Conservation (phyloP, 2,888 invertebrate genomes). For the Volucella zonaria region DNA sequence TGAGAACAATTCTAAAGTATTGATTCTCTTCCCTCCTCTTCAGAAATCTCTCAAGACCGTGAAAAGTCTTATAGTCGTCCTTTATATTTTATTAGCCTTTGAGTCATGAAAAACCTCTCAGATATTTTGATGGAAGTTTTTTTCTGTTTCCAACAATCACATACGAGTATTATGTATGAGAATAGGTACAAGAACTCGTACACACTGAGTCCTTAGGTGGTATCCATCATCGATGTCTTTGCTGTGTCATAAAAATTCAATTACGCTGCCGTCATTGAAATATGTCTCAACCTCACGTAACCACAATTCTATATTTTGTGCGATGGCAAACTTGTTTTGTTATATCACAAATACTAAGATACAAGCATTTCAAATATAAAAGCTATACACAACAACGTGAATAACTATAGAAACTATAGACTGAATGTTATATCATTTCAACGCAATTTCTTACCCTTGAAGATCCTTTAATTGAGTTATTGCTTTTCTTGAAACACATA, state of each 20-base stretch:
- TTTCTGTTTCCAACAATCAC: not conserved
- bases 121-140: not conserved
- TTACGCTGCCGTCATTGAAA: conserved; percentile 4
- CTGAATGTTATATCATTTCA: not conserved
- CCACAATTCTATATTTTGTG: not conserved
- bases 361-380: no score
- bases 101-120: conserved; percentile 10
- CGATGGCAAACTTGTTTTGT: not conserved
- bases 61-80: no score
- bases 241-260: conserved; percentile 33
- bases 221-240: conserved; percentile 10
- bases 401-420: not conserved
- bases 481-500: not conserved
- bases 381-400: no score
- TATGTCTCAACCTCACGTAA: not conserved
- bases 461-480: conserved; percentile 19
- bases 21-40: no score
- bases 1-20: no score
- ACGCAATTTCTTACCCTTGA: conserved; percentile 6
- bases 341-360: not conserved
- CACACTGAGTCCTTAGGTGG: no score
- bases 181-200: no score
- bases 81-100: conserved; percentile 12
- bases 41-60: no score
- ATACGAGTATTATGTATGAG: no score